These are phyloP conservation scores for Diogma glabrata DNA, from an alignment of 2,888 invertebrate species.

Conservation along the genomic window DNA sequence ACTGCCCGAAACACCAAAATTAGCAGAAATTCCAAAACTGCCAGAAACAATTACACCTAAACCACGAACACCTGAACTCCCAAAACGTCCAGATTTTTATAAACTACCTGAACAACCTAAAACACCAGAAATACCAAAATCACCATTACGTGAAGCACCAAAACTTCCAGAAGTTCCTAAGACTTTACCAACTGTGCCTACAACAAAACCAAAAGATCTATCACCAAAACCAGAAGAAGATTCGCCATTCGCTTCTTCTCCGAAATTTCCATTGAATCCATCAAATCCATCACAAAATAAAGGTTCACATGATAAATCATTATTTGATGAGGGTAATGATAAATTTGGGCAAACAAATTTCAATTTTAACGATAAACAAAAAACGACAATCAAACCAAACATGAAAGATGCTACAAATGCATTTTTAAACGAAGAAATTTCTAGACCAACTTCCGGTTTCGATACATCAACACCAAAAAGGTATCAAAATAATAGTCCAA, in stretches of 20 bases:
- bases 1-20: background rate
- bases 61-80: background rate
- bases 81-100: too few species aligned
- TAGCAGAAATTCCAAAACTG: slow-evolving; percentile 5
- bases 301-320: too few species aligned
- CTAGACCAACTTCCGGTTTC: slow-evolving; percentile 2
- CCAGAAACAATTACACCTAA: background rate
- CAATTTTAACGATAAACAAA: too few species aligned
- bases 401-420: slow-evolving; percentile 31
- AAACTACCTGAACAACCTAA: background rate
- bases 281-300: slow-evolving; percentile 21
- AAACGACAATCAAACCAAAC: slow-evolving; percentile 20
- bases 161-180: slow-evolving; percentile 22
- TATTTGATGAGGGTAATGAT: too few species aligned
- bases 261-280: slow-evolving; percentile 13
- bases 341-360: too few species aligned
- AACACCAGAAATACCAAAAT: slow-evolving; percentile 5
- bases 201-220: slow-evolving; percentile 11
- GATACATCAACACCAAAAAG: background rate
- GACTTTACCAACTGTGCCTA: slow-evolving; percentile 14
- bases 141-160: slow-evolving; percentile 26
- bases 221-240: slow-evolving; percentile 12
- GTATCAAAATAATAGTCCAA: slow-evolving; percentile 2
- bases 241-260: slow-evolving; percentile 10
- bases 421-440: slow-evolving; percentile 29